phyloP scores from a whole-genome alignment of 1,140 invertebrate species.

The Drosophila nigromelanica region DNA sequence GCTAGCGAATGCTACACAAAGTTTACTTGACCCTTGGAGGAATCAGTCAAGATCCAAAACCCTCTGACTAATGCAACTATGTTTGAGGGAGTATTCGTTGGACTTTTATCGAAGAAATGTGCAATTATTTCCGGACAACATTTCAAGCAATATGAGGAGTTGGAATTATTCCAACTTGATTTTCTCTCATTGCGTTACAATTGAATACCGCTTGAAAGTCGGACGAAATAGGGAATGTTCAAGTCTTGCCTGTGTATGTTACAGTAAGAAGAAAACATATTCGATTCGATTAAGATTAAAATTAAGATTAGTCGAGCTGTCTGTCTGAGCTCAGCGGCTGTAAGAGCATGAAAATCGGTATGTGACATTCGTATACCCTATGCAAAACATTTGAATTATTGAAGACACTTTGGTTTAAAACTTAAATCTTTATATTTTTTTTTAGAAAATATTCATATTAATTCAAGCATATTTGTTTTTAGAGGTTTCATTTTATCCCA shows the following conservation, averaged over 20 bases:
- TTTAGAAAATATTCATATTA: too few species aligned
- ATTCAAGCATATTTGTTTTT: too few species aligned
- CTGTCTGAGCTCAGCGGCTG: not conserved
- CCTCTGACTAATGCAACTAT: constrained; percentile 8
- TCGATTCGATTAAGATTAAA: too few species aligned
- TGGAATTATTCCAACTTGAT: too few species aligned
- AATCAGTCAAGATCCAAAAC: not conserved
- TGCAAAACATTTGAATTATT: too few species aligned
- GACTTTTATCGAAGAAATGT: not conserved
- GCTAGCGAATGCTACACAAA: not conserved
- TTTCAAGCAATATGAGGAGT: too few species aligned
- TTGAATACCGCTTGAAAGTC: too few species aligned
- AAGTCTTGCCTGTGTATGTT: not conserved
- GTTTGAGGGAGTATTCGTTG: not conserved
- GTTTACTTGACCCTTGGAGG: not conserved
- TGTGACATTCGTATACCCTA: not conserved
- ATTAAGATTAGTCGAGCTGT: not conserved
- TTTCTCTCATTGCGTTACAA: too few species aligned
- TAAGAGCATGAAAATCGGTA: not conserved
- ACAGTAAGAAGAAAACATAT: not conserved
- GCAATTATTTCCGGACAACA: not conserved
- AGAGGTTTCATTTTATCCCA: not conserved
- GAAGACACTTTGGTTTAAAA: too few species aligned
- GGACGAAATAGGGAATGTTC: too few species aligned
- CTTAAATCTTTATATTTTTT: too few species aligned